These are phyloP conservation scores for Nematopogon swammerdamellus DNA, from an alignment of 2,888 invertebrate genomes.

Conservation along the genomic window DNA sequence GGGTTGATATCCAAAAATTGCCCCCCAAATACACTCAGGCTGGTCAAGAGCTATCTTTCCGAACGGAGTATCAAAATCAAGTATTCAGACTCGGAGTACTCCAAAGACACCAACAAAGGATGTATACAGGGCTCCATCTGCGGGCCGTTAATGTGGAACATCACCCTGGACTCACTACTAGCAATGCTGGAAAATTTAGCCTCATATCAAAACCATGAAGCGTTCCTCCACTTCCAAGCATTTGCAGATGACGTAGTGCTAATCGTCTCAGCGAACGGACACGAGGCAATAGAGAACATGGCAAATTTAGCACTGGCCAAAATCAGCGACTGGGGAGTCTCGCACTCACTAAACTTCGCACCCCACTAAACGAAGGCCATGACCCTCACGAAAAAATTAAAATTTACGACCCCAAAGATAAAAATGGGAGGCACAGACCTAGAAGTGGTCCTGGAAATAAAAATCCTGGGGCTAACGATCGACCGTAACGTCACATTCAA, in stretches of 20 bases:
- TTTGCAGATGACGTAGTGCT: too few relatives aligned
- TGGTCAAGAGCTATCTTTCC: too few relatives aligned
- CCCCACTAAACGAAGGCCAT: constrained; percentile 5
- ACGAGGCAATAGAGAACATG: too few relatives aligned
- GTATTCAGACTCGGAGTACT: too few relatives aligned
- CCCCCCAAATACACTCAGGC: too few relatives aligned
- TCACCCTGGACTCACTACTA: constrained; percentile 8
- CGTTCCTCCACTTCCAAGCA: constrained; percentile 6
- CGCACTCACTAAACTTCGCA: constrained; percentile 2
- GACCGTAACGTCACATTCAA: constrained; percentile 6
- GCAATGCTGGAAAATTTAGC: not conserved
- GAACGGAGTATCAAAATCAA: too few relatives aligned
- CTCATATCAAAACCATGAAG: constrained; percentile 3
- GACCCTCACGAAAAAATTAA: constrained; percentile 4
- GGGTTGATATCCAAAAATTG: too few relatives aligned
- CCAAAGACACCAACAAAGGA: too few relatives aligned
- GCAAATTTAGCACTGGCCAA: too few relatives aligned
- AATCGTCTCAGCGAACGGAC: constrained; percentile 5
- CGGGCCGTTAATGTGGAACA: constrained; percentile 10
- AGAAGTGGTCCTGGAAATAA: constrained; percentile 2
- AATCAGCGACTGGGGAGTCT: too few relatives aligned
- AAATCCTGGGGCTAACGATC: constrained; percentile 7
- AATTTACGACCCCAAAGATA: constrained; percentile 3
- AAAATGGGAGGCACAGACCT: constrained; percentile 2
- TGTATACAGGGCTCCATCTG: constrained; percentile 11